Evolutionary conservation across 2,797 vertebrate species (phyloP), one percentile per base, ranked within the genome.

Genomic region (Peromyscus attwateri): DNA sequence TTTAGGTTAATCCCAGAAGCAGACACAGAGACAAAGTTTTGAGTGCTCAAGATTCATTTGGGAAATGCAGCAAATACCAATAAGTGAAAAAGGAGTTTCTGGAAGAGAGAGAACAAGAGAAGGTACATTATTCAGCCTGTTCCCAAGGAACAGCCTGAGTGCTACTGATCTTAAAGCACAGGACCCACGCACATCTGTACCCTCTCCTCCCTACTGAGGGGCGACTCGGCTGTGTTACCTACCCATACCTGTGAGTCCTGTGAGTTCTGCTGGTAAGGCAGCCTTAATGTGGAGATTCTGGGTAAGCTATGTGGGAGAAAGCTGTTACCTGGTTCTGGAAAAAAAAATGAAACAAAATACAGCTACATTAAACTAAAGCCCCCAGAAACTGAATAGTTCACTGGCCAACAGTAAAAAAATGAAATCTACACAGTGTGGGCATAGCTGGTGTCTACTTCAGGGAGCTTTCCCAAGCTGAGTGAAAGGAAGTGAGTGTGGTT

Each of bases 1-100:
- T 96, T 96, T 92, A 94, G 37, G 49, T 91, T 92, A 87, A 87
- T 93, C 55, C n/a, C 76, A 87, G 83, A 93, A 87, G 57, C n/a
- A 73, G 93, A 87, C 14, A 68, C 23, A 14, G 43, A 85, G 52
- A 81, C 93, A 87, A 94, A 34, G 27, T 89, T 83, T 76, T 70
- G 52, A 77, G 34, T 68, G 66, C 21, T 66, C 75, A 57, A 77
- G 27, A 37, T 66, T 91, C 83, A 89, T 84, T 91, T 75, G 87
- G 64, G 34, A 95, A 87, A 80, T 52, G 3, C 60, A 79, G 52
- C 89, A 95, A 75, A 92, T 87, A 85, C 43, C 19, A 94, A 16
- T n/a, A 43, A 91, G 64, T 19, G 19, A 94, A 91, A 62, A 12
- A 29, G 29, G 4, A 95, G 46, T 40, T 73, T 52, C 29, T n/a